Evolutionary conservation across 2,888 invertebrate genomes (phyloP).

Genomic region (Caenorhabditis becei): DNA sequence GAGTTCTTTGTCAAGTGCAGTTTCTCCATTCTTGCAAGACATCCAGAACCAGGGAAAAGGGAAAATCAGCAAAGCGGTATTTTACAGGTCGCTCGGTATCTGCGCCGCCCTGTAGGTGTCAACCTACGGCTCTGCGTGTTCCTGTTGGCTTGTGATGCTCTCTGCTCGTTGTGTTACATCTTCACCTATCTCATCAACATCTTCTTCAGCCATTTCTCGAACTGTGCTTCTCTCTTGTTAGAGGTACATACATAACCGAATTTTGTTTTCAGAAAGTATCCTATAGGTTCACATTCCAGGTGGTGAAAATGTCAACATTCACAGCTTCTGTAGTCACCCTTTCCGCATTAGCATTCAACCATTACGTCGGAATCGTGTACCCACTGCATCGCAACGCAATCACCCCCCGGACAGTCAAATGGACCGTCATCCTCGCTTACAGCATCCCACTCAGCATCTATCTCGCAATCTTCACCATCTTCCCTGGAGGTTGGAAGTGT

Average conservation of each 20-base stretch:
- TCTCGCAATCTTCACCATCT: constrained; percentile 70
- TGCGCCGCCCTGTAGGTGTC: constrained; percentile 77
- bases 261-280: neutral
- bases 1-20: neutral
- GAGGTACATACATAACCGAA: constrained; percentile 64
- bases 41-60: neutral
- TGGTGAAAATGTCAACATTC: constrained; percentile 81
- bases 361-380: constrained; percentile 86
- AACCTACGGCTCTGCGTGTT: constrained; percentile 78
- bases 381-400: constrained; percentile 83
- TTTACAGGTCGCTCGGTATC: constrained; percentile 76
- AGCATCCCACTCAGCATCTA: constrained; percentile 71
- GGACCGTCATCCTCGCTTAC: constrained; percentile 71
- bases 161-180: constrained; percentile 78
- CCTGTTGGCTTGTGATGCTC: constrained; percentile 76
- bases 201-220: constrained; percentile 73
- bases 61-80: neutral
- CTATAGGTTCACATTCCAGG: constrained; percentile 60
- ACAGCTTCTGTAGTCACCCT: constrained; percentile 86
- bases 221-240: constrained; percentile 74
- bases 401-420: constrained; percentile 59
- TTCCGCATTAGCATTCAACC: constrained; percentile 86
- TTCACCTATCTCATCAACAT: constrained; percentile 76
- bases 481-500: constrained; percentile 69
- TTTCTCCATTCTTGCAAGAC: neutral